Evolutionary conservation across 2,113 vertebrate species (phyloP).

Genomic region (Litocranius walleri): DNA sequence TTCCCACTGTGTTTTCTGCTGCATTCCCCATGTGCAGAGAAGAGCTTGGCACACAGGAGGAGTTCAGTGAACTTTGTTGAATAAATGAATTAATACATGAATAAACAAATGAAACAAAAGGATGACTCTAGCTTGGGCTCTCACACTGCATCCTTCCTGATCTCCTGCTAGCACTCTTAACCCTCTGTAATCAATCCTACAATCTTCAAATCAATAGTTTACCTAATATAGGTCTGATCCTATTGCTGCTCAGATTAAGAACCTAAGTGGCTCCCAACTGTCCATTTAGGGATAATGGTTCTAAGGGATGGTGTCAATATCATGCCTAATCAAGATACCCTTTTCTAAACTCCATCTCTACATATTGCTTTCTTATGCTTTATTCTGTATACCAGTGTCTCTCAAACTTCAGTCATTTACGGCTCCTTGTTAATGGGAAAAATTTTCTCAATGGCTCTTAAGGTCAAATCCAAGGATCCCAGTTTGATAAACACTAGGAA

Average conservation of each 20-base stretch:
- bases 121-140: neutral
- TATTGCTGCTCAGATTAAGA: neutral
- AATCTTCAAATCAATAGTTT: neutral
- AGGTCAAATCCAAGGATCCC: neutral
- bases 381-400: neutral
- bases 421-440: neutral
- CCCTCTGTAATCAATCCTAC: neutral
- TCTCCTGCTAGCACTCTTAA: neutral
- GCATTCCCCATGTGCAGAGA: neutral
- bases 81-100: neutral
- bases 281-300: neutral
- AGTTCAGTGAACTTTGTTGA: neutral
- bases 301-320: neutral
- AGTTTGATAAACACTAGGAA: slow-evolving; percentile 18
- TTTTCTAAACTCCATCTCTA: neutral
- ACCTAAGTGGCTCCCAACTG: neutral
- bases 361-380: neutral
- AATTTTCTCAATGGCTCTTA: neutral
- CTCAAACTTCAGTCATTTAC: neutral
- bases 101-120: neutral
- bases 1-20: neutral
- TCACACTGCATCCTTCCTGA: neutral
- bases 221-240: neutral
- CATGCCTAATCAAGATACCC: neutral
- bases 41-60: neutral